Conservation (phyloP, 2,888 invertebrate genomes). For the Cephus pygmeus region DNA sequence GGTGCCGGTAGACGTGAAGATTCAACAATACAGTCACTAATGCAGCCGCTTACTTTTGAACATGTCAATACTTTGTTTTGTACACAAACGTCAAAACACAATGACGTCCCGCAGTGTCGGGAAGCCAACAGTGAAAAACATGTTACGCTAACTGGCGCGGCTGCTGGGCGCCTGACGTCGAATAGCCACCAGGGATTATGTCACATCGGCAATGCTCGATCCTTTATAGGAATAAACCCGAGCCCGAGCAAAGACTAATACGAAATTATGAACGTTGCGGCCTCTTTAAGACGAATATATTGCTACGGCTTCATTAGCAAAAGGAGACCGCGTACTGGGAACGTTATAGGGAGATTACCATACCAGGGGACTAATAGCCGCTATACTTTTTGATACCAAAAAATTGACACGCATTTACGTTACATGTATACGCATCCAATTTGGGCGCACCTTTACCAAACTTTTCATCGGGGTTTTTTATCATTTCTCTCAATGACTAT, state of each 20-base stretch:
- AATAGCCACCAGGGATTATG: constrained; percentile 52
- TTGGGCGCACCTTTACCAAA: neutral
- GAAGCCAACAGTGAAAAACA: constrained; percentile 49
- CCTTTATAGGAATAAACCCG: neutral
- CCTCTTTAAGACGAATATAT: constrained; percentile 26
- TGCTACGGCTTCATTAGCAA: constrained; percentile 29
- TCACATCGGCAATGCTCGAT: constrained; percentile 24
- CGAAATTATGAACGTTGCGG: constrained; percentile 7
- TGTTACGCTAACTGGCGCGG: constrained; percentile 29
- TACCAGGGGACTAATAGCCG: neutral
- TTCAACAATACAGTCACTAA: constrained; percentile 45
- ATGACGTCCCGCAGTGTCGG: constrained; percentile 41
- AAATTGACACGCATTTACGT: neutral
- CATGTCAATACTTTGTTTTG: constrained; percentile 62
- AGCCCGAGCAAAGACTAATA: constrained; percentile 2
- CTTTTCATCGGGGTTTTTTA: neutral
- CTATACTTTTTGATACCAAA: neutral
- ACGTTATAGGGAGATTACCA: neutral
- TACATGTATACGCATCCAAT: neutral
- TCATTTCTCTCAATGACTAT: neutral
- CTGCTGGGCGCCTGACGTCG: constrained; percentile 44
- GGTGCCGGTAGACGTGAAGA: constrained; percentile 17
- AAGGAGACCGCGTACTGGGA: constrained; percentile 11
- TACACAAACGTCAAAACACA: constrained; percentile 57
- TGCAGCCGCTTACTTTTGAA: constrained; percentile 38